These are phyloP conservation scores for Atractosteus spatula DNA, from an alignment of 2,113 vertebrate species.

Conservation along the genomic window DNA sequence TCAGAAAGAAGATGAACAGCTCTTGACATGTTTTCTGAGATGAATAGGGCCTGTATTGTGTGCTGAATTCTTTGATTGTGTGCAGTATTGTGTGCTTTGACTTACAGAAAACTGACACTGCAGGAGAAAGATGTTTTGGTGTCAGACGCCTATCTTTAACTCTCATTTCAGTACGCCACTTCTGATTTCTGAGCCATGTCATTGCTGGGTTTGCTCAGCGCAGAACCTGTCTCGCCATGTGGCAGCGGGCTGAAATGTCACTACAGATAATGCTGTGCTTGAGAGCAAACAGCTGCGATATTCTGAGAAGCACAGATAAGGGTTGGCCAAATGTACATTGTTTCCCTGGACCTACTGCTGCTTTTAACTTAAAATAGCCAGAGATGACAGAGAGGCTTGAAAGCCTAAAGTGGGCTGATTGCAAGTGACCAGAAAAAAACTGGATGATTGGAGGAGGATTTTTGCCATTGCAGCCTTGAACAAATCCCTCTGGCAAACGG, in stretches of 20 bases:
- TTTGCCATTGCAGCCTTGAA: neutral
- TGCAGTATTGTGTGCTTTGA: no score
- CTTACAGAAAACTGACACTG: no score
- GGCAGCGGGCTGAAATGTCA: slow-evolving; percentile 43
- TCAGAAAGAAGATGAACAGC: no score
- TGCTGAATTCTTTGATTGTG: no score
- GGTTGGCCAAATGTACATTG: slow-evolving; percentile 45
- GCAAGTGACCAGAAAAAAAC: neutral
- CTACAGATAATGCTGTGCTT: slow-evolving; percentile 43
- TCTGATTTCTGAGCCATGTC: neutral
- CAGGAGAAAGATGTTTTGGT: no score
- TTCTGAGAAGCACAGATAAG: slow-evolving; percentile 64
- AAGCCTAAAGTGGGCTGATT: neutral
- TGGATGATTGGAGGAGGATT: neutral
- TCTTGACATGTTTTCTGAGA: no score
- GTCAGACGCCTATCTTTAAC: no score
- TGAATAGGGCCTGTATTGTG: no score
- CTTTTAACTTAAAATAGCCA: slow-evolving; percentile 50
- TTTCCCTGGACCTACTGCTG: slow-evolving; percentile 46
- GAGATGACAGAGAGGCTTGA: neutral
- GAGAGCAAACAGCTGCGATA: slow-evolving; percentile 48
- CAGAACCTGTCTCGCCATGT: neutral
- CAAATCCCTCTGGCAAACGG: no score
- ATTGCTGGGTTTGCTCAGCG: neutral
- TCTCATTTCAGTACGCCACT: neutral